Percentiles rank a stretch among this genome's conserved stretches.
These are phyloP conservation scores for Nylanderia fulva DNA, from an alignment of 1,140 invertebrate genomes.

Conservation along the genomic window DNA sequence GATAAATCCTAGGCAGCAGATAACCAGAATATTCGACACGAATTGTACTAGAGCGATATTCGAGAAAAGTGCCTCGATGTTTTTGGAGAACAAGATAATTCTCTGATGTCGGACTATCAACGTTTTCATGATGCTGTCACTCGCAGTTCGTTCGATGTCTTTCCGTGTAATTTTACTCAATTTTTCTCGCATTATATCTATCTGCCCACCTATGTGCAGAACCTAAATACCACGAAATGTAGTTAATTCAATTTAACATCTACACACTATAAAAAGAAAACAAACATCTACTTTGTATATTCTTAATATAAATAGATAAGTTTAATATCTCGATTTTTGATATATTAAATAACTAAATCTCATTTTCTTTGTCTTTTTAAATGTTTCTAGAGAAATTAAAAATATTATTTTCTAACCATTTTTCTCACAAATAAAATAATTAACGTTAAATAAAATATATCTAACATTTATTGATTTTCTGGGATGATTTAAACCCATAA, in stretches of 20 bases:
- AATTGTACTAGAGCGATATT: slow-evolving; percentile 33
- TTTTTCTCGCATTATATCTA: slow-evolving; percentile 24
- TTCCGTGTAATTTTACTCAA: neutral
- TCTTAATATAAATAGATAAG: neutral
- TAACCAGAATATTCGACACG: slow-evolving; percentile 34
- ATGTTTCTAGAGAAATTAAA: neutral
- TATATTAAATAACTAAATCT: neutral
- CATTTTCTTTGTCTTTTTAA: too few species aligned
- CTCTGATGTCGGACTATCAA: slow-evolving; percentile 28
- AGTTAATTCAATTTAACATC: neutral
- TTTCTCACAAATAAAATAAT: neutral
- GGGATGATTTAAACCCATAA: neutral
- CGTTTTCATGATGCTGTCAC: slow-evolving; percentile 9
- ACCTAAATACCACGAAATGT: slow-evolving; percentile 3
- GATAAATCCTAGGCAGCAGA: slow-evolving; percentile 55
- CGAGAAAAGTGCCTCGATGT: slow-evolving; percentile 39
- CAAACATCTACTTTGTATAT: neutral
- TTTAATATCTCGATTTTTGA: neutral
- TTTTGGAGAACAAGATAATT: slow-evolving; percentile 14
- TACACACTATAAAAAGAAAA: neutral
- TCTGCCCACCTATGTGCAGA: slow-evolving; percentile 33
- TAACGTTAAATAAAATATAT: too few species aligned
- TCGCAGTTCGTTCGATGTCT: neutral
- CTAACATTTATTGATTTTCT: neutral
- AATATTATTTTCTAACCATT: too few species aligned